Evolutionary conservation across 2,888 invertebrate species (phyloP).

Genomic region (Sphaerophoria taeniata): DNA sequence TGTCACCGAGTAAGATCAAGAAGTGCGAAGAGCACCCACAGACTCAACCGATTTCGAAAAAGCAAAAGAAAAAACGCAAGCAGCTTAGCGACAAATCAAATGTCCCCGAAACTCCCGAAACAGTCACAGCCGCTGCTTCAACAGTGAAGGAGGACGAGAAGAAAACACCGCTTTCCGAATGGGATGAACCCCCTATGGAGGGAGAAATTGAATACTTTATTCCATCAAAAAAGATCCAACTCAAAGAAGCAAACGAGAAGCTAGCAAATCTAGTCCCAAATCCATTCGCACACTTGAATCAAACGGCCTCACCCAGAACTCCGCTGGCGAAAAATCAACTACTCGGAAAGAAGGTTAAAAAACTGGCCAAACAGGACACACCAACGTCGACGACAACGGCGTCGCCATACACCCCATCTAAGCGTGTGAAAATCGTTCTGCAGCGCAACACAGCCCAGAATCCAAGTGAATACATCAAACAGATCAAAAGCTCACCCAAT

Average conservation of each 20-base stretch:
- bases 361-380: slow-evolving; percentile 46
- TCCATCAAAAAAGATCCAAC: slow-evolving; percentile 79
- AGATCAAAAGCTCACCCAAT: slow-evolving; percentile 88
- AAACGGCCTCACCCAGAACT: slow-evolving; percentile 59
- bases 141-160: slow-evolving; percentile 13
- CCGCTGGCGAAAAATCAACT: slow-evolving; percentile 41
- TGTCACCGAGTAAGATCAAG: slow-evolving; percentile 64
- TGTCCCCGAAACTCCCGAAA: slow-evolving; percentile 66
- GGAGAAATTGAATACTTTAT: slow-evolving; percentile 82
- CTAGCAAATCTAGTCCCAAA: slow-evolving; percentile 76
- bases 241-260: slow-evolving; percentile 79
- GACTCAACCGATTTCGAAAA: slow-evolving; percentile 71
- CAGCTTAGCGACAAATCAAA: slow-evolving; percentile 79
- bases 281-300: slow-evolving; percentile 75
- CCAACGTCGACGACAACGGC: neutral
- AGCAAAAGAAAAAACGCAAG: slow-evolving; percentile 77
- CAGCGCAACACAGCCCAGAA: slow-evolving; percentile 89
- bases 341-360: slow-evolving; percentile 69
- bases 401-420: slow-evolving; percentile 78
- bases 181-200: slow-evolving; percentile 82
- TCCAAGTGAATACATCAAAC: slow-evolving; percentile 88
- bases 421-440: slow-evolving; percentile 89
- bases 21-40: slow-evolving; percentile 38
- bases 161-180: slow-evolving; percentile 77
- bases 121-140: neutral